Base-by-base conservation (phyloP, 2,113 vertebrate species). In the Lepus europaeus region DNA sequence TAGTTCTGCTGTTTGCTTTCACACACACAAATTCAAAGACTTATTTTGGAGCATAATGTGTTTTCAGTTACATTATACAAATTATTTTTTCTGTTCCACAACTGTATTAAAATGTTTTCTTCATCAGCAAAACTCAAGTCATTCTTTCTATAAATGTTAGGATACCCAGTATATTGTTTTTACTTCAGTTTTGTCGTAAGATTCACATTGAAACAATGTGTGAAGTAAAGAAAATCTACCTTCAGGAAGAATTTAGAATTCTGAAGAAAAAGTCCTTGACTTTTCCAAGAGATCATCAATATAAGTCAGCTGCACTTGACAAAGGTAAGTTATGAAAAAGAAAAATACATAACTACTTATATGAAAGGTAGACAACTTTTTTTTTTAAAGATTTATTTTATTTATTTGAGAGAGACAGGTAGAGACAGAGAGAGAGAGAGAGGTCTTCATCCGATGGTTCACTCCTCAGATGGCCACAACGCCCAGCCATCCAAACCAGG, bases 201-300 rank as follows among this genome's bases (percentile, higher is more conserved):
- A 98, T 99, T 83, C 98, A 99, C 59, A 97, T 99, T 95, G 99
- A 99, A 98, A 98, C 98, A 63, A 95, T 98, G 78, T 99, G 99
- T 98, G 99, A 99, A 97, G 98, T 99, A 81, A 97, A 99, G 97
- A 98, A 98, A 96, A 98, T 99, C 97, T 97, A 98, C 89, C 98
- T 97, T 63, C 98, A 97, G 27, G 97, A 99, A 96, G 99, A 99
- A 94, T 98, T 99, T 96, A 96, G 96, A 83, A 95, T 90, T 25
- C 98, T 98, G 70, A 96, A 98, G 25, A 97, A 63, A 88, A 95
- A 96, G 86, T 51, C 98, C 22, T 63, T 92, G 64, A 1, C 84
- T 94, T 98, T 98, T 79, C 97, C 97, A 72, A 92, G 85, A 91
- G 94, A 96, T 56, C 69, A 39, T 11, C 25, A 74, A 49, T 61